phyloP scores from a whole-genome alignment of 2,797 vertebrate species.

The Intellagama lesueurii region DNA sequence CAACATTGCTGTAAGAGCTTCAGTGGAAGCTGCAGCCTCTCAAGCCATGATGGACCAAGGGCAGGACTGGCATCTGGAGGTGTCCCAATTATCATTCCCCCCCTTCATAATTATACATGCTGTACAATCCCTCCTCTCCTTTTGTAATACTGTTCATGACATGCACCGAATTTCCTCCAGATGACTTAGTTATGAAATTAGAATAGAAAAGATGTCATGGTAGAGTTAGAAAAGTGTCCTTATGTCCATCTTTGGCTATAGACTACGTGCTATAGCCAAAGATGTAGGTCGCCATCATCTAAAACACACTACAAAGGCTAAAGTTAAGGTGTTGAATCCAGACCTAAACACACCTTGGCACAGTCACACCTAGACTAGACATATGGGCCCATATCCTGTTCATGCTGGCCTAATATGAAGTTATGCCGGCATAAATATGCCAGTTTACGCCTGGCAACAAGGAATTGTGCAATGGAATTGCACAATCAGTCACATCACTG shows the following conservation, averaged over 20 bases:
- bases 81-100: not conserved
- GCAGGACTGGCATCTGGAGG: not conserved
- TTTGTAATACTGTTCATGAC: not conserved
- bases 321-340: not conserved
- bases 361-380: too few relatives aligned
- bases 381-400: too few relatives aligned
- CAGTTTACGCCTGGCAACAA: too few relatives aligned
- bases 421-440: too few relatives aligned
- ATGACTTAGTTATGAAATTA: not conserved
- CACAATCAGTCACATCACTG: too few relatives aligned
- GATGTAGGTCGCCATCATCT: not conserved
- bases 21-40: not conserved
- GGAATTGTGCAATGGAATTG: too few relatives aligned
- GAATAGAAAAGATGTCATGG: not conserved
- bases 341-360: not conserved
- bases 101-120: not conserved
- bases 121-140: not conserved
- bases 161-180: not conserved
- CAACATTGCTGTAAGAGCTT: too few relatives aligned
- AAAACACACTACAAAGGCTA: not conserved
- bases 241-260: not conserved
- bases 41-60: too few relatives aligned
- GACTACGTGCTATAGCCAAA: not conserved
- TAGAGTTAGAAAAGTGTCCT: not conserved
- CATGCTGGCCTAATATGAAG: too few relatives aligned